A percentile compares a stretch with the other conserved stretches of the same genome.
Evolutionary conservation across 2,797 vertebrate species (phyloP).

Genomic region (Masticophis lateralis): DNA sequence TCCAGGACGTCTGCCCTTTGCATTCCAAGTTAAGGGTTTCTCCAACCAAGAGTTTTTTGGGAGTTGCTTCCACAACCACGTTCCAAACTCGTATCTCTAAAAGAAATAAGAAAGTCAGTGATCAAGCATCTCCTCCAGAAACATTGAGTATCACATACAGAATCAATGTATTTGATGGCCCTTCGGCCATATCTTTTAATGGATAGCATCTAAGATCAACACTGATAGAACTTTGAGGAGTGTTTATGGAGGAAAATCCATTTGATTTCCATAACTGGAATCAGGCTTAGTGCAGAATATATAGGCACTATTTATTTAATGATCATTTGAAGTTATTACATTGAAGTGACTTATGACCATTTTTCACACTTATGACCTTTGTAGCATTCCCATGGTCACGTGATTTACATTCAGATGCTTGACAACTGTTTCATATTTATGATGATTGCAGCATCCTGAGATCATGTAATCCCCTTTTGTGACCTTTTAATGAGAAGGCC

Average conservation of each 20-base stretch:
- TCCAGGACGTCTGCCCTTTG: slow-evolving; percentile 72
- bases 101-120: background rate
- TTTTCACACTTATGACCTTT: background rate
- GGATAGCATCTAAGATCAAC: too few species aligned
- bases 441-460: background rate
- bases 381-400: background rate
- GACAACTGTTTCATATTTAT: background rate
- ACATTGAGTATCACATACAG: background rate
- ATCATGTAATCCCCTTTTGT: too few species aligned
- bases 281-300: background rate
- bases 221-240: background rate
- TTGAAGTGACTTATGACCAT: background rate
- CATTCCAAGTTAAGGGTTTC: slow-evolving; percentile 79
- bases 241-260: background rate
- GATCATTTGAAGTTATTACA: background rate
- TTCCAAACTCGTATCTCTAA: slow-evolving; percentile 60
- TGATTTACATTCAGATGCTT: background rate
- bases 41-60: slow-evolving; percentile 75
- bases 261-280: background rate
- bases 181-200: background rate
- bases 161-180: background rate
- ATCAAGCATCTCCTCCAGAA: background rate
- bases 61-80: slow-evolving; percentile 54
- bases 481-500: too few species aligned
- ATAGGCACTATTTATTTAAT: background rate